Percentiles rank a stretch among this genome's conserved stretches.
phyloP scores from a whole-genome alignment of 1,140 invertebrate genomes.

The Nomia melanderi region DNA sequence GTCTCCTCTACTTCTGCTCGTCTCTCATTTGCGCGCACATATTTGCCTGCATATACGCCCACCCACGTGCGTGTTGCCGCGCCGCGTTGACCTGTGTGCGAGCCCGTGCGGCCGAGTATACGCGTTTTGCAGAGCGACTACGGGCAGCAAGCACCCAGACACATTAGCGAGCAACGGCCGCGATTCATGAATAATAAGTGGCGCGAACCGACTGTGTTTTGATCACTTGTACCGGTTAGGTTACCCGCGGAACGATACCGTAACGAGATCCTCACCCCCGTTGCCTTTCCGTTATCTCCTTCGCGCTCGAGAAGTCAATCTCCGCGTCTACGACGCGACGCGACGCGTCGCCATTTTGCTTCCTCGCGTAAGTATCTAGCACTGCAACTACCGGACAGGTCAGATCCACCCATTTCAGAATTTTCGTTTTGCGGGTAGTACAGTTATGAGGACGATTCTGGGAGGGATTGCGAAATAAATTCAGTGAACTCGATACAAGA shows the following conservation, averaged over 20 bases:
- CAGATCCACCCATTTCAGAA: too few relatives aligned
- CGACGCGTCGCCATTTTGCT: too few relatives aligned
- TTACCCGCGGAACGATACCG: slow-evolving; percentile 13
- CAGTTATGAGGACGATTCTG: too few relatives aligned
- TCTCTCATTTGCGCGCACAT: slow-evolving; percentile 64
- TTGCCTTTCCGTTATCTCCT: slow-evolving; percentile 14
- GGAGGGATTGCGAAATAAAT: too few relatives aligned
- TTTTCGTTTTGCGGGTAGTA: too few relatives aligned
- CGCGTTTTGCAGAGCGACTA: slow-evolving; percentile 10
- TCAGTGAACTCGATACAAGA: too few relatives aligned
- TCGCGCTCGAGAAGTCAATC: slow-evolving; percentile 2
- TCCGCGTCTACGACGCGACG: not conserved
- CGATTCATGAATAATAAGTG: slow-evolving; percentile 64
- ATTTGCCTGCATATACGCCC: slow-evolving; percentile 41
- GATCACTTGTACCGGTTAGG: slow-evolving; percentile 46
- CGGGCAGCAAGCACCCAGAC: slow-evolving; percentile 39
- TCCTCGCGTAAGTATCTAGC: too few relatives aligned
- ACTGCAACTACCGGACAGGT: too few relatives aligned
- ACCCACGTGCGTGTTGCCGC: slow-evolving; percentile 62
- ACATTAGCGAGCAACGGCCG: slow-evolving; percentile 47
- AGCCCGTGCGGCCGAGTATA: slow-evolving; percentile 4
- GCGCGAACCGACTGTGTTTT: slow-evolving; percentile 50
- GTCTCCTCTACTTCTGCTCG: slow-evolving; percentile 22
- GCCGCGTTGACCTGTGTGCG: not conserved
- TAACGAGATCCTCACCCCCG: slow-evolving; percentile 27